Evolutionary conservation across 1,140 invertebrate species (phyloP).

Genomic region (Sitodiplosis mosellana): DNA sequence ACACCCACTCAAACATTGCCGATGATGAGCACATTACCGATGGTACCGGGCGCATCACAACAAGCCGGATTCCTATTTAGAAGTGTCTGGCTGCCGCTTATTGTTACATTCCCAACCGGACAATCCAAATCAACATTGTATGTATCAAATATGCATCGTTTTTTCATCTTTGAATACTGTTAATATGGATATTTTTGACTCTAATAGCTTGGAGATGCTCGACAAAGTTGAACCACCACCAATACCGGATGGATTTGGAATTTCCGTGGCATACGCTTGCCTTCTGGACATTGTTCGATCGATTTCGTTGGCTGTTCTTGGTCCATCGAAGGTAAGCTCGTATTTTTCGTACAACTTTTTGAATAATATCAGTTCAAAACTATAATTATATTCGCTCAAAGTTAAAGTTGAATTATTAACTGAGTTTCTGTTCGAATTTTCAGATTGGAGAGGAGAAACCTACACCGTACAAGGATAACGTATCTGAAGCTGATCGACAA

Average conservation of each 20-base stretch:
- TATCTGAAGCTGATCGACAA: slow-evolving; percentile 31
- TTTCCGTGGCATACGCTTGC: slow-evolving; percentile 85
- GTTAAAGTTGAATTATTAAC: too few relatives aligned
- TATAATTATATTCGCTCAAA: too few relatives aligned
- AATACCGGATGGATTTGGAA: slow-evolving; percentile 87
- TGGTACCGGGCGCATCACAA: slow-evolving; percentile 59
- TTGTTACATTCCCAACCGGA: slow-evolving; percentile 65
- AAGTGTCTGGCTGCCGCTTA: slow-evolving; percentile 78
- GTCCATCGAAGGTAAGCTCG: slow-evolving; percentile 14
- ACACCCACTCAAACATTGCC: not conserved
- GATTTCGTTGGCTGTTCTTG: slow-evolving; percentile 46
- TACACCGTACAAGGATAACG: slow-evolving; percentile 26
- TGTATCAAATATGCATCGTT: too few relatives aligned
- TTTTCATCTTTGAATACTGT: not conserved
- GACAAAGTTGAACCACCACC: slow-evolving; percentile 86
- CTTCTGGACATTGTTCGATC: slow-evolving; percentile 75
- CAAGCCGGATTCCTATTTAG: slow-evolving; percentile 85
- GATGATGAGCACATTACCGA: slow-evolving; percentile 31
- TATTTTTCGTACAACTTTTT: too few relatives aligned
- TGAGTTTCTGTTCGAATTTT: not conserved
- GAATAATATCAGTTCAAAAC: too few relatives aligned
- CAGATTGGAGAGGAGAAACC: slow-evolving; percentile 17
- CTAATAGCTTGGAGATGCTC: slow-evolving; percentile 75
- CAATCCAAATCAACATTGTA: slow-evolving; percentile 77
- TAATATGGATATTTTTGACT: slow-evolving; percentile 3